Evolutionary conservation across 2,113 vertebrate genomes (phyloP).

Genomic region (Clupea harengus): DNA sequence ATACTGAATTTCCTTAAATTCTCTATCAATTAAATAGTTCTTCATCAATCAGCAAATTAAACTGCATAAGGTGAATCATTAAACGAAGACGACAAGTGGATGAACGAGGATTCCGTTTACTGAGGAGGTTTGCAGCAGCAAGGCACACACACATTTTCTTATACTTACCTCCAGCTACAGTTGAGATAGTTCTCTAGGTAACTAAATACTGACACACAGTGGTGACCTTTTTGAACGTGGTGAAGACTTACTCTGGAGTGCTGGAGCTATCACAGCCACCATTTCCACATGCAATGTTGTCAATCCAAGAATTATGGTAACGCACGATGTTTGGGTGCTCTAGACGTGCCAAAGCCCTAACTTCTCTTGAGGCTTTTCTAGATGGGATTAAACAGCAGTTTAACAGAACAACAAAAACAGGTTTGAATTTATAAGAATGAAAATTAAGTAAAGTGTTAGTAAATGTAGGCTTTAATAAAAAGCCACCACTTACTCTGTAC

Average conservation of each 20-base stretch:
- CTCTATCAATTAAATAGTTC: too few species aligned
- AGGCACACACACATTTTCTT: too few species aligned
- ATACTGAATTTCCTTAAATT: too few species aligned
- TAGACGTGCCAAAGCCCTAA: slow-evolving; percentile 54
- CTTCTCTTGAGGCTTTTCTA: slow-evolving; percentile 67
- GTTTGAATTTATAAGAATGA: neutral
- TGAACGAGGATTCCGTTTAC: too few species aligned
- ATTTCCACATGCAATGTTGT: slow-evolving; percentile 50
- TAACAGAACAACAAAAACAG: neutral
- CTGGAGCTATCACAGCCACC: slow-evolving; percentile 47
- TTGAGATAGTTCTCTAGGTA: too few species aligned
- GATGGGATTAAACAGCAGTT: neutral
- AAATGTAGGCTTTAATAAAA: neutral
- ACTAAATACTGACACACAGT: too few species aligned
- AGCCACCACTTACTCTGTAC: slow-evolving; percentile 56
- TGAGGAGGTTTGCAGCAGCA: too few species aligned
- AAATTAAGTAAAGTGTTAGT: neutral
- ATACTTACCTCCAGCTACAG: too few species aligned
- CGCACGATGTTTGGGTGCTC: slow-evolving; percentile 68
- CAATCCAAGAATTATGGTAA: slow-evolving; percentile 65
- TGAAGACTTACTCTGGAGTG: slow-evolving; percentile 58
- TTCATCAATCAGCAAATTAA: too few species aligned
- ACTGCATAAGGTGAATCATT: too few species aligned
- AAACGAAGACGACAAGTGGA: too few species aligned
- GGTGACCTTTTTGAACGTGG: neutral